A percentile compares a stretch with the other conserved stretches of the same genome.
Evolutionary conservation across 2,797 vertebrate species (phyloP).

Genomic region (Gambelia wislizenii): DNA sequence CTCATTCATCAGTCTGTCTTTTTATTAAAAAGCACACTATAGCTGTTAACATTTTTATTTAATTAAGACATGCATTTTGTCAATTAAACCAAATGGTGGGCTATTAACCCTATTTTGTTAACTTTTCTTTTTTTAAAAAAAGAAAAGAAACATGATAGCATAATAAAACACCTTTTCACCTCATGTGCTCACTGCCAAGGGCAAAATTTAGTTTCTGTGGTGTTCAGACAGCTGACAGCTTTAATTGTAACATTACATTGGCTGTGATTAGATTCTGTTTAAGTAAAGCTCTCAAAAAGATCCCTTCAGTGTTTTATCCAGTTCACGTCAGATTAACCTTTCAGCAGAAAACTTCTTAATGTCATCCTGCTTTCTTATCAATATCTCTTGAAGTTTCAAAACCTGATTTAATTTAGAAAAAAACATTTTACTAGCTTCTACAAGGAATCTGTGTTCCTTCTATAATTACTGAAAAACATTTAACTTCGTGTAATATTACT

Average conservation of each 20-base stretch:
- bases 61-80: constrained; percentile 59
- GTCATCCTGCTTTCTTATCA: constrained; percentile 14
- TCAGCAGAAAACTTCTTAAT: constrained; percentile 24
- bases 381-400: constrained; percentile 31
- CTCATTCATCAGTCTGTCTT: constrained; percentile 54
- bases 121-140: constrained; percentile 15
- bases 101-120: constrained; percentile 24
- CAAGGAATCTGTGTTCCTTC: not conserved
- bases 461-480: constrained; percentile 55
- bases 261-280: constrained; percentile 12
- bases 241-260: not conserved
- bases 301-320: constrained; percentile 7
- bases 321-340: not conserved
- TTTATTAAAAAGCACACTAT: constrained; percentile 1
- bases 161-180: not conserved
- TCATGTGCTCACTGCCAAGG: not conserved
- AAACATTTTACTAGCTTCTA: not conserved
- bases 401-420: constrained; percentile 53
- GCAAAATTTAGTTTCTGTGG: constrained; percentile 5
- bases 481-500: constrained; percentile 18
- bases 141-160: constrained; percentile 8
- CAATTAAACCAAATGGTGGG: constrained; percentile 36
- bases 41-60: constrained; percentile 50
- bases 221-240: constrained; percentile 26
- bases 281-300: constrained; percentile 33